Base-by-base conservation (phyloP, 2,113 vertebrate species). In the Campylomormyrus tamandua region DNA sequence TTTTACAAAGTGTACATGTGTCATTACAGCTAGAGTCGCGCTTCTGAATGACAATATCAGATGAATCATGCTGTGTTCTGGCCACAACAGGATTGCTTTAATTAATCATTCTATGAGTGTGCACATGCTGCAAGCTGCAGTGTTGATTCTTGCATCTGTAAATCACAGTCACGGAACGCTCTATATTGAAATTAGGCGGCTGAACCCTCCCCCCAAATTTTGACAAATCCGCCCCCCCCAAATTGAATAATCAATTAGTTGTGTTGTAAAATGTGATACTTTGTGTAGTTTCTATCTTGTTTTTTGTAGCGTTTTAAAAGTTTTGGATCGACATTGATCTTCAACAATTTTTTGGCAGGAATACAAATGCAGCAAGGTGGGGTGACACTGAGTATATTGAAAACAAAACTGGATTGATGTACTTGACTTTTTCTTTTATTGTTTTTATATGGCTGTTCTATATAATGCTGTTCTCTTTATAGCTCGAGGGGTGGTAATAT, bases 271-370 rank as follows among this genome's bases (percentile, higher is more conserved):
- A 86, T 24, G 7, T 80, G 42, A 21, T 45, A 85, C 70, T 24
- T 50, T 49, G 83, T 85, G 19, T 50, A 50, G 45, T 86, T 49
- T 11, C 2, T 46, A 4, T 10, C 24, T n/a, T 49, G 46, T 48
- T 24, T 49, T 46, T 27, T 48, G 83, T 5, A 13, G 5, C 24
- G 3, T 85, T 86, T 86, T 21, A 86, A 80, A 80, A 80, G 83
- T 45, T 84, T 8, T 84, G 3, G 83, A 84, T 84, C 24, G 19
- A 24, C 83, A 53, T 87, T 39, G 49, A 56, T 53, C 85, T 87
- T 27, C 85, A 87, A 87, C n/a, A 87, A 8, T 87, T 87, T 84
- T 87, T 87, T 87, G 49, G 53, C 85, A 87, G 85, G 27, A 52
- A 87, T 53, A 87, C 15, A 87, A 31, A 87, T 56, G 85, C 27